phyloP scores from a whole-genome alignment of 1,140 invertebrate species.

The Hypothenemus hampei region DNA sequence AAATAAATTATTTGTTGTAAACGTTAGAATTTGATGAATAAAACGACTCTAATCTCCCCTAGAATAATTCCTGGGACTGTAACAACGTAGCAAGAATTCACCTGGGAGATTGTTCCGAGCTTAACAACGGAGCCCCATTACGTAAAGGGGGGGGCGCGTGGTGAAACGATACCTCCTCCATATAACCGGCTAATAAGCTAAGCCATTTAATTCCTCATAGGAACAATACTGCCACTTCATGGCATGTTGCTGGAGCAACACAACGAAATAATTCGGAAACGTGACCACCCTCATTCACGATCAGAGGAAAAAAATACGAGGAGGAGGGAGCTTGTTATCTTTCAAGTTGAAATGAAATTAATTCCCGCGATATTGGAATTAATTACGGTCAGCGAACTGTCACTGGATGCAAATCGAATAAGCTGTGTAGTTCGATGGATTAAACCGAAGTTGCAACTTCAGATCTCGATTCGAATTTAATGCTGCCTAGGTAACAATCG shows the following conservation, averaged over 20 bases:
- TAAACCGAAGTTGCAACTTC: conserved; percentile 7
- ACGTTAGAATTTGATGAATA: too few relatives aligned
- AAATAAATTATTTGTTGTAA: too few relatives aligned
- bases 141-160: too few relatives aligned
- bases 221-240: conserved; percentile 7
- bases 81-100: conserved; percentile 14
- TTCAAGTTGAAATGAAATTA: neutral
- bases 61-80: conserved; percentile 4
- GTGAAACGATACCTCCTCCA: conserved; percentile 9
- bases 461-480: conserved; percentile 6
- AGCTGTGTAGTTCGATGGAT: conserved; percentile 4
- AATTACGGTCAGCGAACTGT: conserved; percentile 1
- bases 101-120: conserved; percentile 14
- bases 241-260: neutral
- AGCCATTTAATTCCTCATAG: conserved; percentile 20
- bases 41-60: too few relatives aligned
- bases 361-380: neutral
- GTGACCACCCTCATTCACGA: neutral
- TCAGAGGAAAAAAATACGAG: neutral
- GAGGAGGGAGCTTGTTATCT: neutral
- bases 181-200: conserved; percentile 13
- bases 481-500: conserved; percentile 6
- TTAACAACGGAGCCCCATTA: conserved; percentile 19
- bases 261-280: conserved; percentile 2
- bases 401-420: conserved; percentile 2